These are phyloP conservation scores for Motacilla tschutschensis DNA, from an alignment of 2,113 vertebrate genomes.

Conservation along the genomic window DNA sequence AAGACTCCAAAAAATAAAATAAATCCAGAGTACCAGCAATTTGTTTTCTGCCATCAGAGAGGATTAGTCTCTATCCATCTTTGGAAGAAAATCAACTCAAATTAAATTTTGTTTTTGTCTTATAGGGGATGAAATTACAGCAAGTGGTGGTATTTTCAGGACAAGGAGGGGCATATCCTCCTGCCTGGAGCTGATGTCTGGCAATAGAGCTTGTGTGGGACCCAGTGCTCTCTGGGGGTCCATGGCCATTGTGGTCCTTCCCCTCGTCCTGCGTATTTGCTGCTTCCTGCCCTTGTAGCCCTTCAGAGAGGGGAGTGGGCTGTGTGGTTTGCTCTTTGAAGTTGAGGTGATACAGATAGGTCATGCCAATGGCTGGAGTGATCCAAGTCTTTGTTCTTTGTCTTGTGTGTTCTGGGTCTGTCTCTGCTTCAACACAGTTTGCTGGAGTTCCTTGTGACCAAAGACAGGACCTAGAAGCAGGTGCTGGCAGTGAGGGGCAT, in stretches of 20 bases:
- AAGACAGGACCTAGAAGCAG: background rate
- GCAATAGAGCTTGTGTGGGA: background rate
- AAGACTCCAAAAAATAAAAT: background rate
- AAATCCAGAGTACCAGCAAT: background rate
- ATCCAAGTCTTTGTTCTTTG: background rate
- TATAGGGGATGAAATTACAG: background rate
- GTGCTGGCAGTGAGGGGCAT: fast-evolving
- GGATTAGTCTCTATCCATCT: background rate
- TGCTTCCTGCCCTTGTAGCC: background rate
- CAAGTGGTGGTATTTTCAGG: background rate
- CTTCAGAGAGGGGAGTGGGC: background rate
- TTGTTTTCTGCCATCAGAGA: background rate
- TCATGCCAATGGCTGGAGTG: background rate
- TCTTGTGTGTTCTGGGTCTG: fast-evolving
- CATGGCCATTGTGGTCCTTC: background rate
- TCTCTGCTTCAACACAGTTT: background rate
- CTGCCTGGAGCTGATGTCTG: background rate
- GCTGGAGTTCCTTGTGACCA: background rate
- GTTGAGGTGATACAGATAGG: background rate
- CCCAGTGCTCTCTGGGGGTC: fast-evolving
- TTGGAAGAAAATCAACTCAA: background rate
- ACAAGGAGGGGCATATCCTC: background rate
- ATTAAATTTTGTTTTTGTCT: background rate
- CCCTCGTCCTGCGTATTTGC: background rate
- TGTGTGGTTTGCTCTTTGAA: background rate